Conservation (phyloP, 2,113 vertebrate genomes). For the Caranx melampygus region DNA sequence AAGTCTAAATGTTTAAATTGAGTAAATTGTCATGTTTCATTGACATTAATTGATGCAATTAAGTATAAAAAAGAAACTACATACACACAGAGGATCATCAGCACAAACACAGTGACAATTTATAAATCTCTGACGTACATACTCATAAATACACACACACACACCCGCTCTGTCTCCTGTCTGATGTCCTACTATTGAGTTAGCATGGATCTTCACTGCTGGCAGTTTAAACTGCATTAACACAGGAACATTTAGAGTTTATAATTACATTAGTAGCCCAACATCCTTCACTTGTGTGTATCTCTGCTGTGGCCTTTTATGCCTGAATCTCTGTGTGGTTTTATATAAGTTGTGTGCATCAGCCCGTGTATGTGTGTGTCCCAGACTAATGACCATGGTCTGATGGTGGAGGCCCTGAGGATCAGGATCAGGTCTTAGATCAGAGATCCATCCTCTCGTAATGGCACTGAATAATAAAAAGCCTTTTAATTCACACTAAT, state of each 20-base stretch:
- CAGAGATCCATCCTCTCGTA: constrained; percentile 69
- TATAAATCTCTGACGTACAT: constrained; percentile 3
- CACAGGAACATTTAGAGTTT: constrained; percentile 60
- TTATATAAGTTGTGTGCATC: neutral
- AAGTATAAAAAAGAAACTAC: too few relatives aligned
- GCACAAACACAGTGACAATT: neutral
- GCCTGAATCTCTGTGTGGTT: neutral
- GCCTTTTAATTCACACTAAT: constrained; percentile 71
- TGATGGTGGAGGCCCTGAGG: constrained; percentile 26
- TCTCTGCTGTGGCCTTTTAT: neutral
- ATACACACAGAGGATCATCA: neutral
- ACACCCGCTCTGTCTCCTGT: constrained; percentile 38
- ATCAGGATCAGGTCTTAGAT: constrained; percentile 51
- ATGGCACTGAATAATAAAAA: constrained; percentile 64
- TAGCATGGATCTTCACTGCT: constrained; percentile 68
- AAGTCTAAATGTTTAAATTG: too few relatives aligned
- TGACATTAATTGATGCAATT: too few relatives aligned
- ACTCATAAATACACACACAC: constrained; percentile 2
- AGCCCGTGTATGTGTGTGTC: constrained; percentile 4
- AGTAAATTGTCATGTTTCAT: too few relatives aligned
- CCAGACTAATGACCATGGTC: constrained; percentile 38
- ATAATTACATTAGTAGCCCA: constrained; percentile 43
- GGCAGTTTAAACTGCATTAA: constrained; percentile 66
- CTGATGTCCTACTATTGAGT: constrained; percentile 56
- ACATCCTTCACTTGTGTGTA: constrained; percentile 28